Evolutionary conservation across 2,888 invertebrate genomes (phyloP), one percentile per base, ranked within the genome.

Genomic region (Parelbella ahira): DNA sequence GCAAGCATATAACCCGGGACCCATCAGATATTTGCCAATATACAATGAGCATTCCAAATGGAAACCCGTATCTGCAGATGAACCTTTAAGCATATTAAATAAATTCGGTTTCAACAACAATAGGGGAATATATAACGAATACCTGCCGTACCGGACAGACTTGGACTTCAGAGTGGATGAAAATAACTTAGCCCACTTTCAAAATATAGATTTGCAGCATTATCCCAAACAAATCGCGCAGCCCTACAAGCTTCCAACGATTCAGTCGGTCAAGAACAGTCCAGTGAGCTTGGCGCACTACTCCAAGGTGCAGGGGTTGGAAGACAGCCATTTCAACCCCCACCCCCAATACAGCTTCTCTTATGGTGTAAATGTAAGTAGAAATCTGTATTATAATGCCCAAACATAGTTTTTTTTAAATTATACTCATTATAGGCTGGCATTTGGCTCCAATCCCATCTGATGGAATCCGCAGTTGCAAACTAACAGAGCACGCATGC

Each of bases 351-450:
- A 80, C 50, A 54, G 62, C 1, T 81, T 54, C 56, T 70, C 78
- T 0, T 79, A 79, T 50, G 79, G 76, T 49, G 74, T 78, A 10
- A 62, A 78, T 55, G 86, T 86, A 50, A 86, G 86, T 84, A 13
- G n/a, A n/a, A n/a, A n/a, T n/a, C n/a, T n/a, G n/a, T n/a, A n/a
- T n/a, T n/a, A n/a, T n/a, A n/a, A n/a, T n/a, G n/a, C n/a, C n/a
- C n/a, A n/a, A n/a, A n/a, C n/a, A n/a, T n/a, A n/a, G n/a, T n/a
- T n/a, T n/a, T n/a, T n/a, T n/a, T n/a, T n/a, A n/a, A n/a, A n/a
- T n/a, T n/a, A n/a, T n/a, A n/a, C n/a, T n/a, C n/a, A n/a, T n/a
- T n/a, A n/a, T n/a, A n/a, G n/a, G n/a, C n/a, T n/a, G n/a, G n/a
- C n/a, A n/a, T n/a, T n/a, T n/a, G n/a, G n/a, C n/a, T n/a, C n/a